These are phyloP conservation scores for Leptinotarsa tumamoca DNA, from an alignment of 2,888 invertebrate genomes.

Conservation along the genomic window DNA sequence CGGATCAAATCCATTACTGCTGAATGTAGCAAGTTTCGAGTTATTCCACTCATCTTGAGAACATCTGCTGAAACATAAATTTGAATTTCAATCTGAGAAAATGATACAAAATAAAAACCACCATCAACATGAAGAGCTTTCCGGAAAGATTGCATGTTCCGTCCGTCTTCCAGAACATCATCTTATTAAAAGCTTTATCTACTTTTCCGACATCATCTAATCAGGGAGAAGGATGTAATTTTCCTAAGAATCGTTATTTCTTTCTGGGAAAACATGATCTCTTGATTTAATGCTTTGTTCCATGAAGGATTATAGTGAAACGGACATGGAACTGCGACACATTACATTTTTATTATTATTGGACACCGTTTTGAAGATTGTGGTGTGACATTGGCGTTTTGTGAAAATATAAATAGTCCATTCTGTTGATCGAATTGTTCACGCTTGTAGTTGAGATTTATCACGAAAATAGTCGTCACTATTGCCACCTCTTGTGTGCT, in stretches of 20 bases:
- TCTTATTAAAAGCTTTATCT: neutral
- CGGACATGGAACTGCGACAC: neutral
- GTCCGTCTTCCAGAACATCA: neutral
- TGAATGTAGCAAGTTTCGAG: too few species aligned
- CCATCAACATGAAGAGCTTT: neutral
- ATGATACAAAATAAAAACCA: neutral
- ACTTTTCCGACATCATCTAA: constrained; percentile 4
- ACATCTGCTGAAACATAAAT: neutral
- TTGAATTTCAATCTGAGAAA: neutral
- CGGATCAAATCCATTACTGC: too few species aligned
- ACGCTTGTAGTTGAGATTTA: too few species aligned
- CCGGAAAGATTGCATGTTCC: neutral
- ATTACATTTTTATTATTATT: constrained; percentile 2
- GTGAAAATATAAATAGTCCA: neutral
- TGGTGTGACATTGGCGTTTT: neutral
- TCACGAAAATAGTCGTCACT: too few species aligned
- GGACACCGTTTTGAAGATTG: neutral
- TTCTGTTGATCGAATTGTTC: too few species aligned
- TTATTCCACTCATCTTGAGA: neutral
- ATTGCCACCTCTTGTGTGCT: too few species aligned
- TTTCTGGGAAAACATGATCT: constrained; percentile 2
- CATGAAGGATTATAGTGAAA: neutral
- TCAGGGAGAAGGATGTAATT: constrained; percentile 2
- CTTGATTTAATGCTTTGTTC: constrained; percentile 1
- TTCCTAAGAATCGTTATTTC: constrained; percentile 3